phyloP scores from a whole-genome alignment of 2,113 vertebrate species.

The Mobula hypostoma region DNA sequence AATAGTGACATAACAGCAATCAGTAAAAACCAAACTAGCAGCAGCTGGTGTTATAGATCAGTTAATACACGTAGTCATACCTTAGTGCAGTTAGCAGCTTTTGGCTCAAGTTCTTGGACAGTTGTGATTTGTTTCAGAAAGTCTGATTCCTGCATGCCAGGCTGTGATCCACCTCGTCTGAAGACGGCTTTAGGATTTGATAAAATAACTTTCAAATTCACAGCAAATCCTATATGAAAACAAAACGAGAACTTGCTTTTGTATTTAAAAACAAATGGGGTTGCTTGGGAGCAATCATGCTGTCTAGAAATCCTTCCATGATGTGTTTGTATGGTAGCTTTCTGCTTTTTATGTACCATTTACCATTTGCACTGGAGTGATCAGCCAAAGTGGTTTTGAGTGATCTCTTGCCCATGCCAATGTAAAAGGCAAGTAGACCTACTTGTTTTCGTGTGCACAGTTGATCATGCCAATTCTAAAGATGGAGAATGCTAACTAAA shows the following conservation, averaged over 20 bases:
- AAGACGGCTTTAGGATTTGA: conserved; percentile 83
- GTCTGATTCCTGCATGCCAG: conserved; percentile 98
- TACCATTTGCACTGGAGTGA: background rate
- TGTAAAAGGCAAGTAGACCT: background rate
- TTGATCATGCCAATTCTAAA: no score
- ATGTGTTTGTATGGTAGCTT: background rate
- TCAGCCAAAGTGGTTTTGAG: background rate
- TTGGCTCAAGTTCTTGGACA: conserved; percentile 88
- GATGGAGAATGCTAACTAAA: no score
- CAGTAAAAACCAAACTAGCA: no score
- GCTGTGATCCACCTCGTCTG: conserved; percentile 87
- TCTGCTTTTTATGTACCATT: background rate
- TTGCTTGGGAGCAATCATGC: background rate
- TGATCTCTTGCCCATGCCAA: background rate
- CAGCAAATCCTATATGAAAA: conserved; percentile 77
- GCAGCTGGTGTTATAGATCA: background rate
- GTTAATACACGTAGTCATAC: conserved; percentile 54
- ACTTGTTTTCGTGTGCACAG: no score
- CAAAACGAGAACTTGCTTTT: background rate
- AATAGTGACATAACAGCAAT: no score
- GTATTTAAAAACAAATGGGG: background rate
- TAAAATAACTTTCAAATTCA: conserved; percentile 91
- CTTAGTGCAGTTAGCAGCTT: conserved; percentile 92
- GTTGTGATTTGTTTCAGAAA: conserved; percentile 95
- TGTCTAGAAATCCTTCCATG: background rate